phyloP scores from a whole-genome alignment of 2,113 vertebrate genomes.

The Machaerirhynchus nigripectus region DNA sequence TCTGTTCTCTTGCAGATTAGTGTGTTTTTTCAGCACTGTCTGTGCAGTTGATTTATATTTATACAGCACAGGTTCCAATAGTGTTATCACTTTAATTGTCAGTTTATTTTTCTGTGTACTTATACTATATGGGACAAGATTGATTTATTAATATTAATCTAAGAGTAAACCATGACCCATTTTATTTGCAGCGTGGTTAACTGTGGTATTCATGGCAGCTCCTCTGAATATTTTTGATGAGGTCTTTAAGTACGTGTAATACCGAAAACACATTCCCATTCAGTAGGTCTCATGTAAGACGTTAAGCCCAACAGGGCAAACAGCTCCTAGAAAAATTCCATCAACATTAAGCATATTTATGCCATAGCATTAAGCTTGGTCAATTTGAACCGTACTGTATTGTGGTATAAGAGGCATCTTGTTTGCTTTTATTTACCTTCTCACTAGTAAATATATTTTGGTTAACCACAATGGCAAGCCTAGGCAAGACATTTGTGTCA shows the following conservation, averaged over 20 bases:
- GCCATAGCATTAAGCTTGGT: conserved; percentile 69
- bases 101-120: conserved; percentile 49
- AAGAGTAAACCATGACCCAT: conserved; percentile 42
- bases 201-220: conserved; percentile 58
- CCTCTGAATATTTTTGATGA: conserved; percentile 69
- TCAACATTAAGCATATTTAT: conserved; percentile 77
- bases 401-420: conserved; percentile 79
- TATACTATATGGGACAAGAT: not conserved
- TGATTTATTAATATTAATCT: conserved; percentile 39
- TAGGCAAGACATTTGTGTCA: conserved; percentile 77
- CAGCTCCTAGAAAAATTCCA: conserved; percentile 67
- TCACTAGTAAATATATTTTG: conserved; percentile 77
- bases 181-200: conserved; percentile 55
- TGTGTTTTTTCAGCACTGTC: not conserved
- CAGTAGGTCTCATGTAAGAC: conserved; percentile 46
- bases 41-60: not conserved
- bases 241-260: conserved; percentile 61
- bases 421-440: conserved; percentile 79
- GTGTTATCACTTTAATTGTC: conserved; percentile 54
- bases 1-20: conserved; percentile 26
- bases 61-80: conserved; percentile 1
- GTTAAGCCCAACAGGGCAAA: conserved; percentile 46
- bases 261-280: conserved; percentile 73
- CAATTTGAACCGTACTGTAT: conserved; percentile 71
- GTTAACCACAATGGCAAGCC: conserved; percentile 80